Evolutionary conservation across 2,797 vertebrate species (phyloP), one percentile per base, ranked within the genome.

Genomic region (Enteromius treurensis): DNA sequence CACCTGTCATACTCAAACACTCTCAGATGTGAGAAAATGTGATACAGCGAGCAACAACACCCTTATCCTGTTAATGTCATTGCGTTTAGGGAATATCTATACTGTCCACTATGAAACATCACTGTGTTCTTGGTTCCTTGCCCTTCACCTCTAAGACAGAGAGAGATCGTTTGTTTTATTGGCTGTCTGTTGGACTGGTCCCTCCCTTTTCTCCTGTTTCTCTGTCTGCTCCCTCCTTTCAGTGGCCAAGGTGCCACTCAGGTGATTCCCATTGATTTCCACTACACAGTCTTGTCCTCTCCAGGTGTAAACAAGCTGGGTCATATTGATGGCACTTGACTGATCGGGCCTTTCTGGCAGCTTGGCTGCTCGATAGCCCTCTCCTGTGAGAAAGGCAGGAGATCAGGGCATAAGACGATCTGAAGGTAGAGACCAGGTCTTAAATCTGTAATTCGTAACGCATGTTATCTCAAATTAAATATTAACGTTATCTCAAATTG

Each of bases 191-290:
- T 82, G 62, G 73, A 68, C 47, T 19, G 23, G 71, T 67, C 77
- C 55, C 80, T 82, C 55, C 70, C 42, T 82, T 77, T 80, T 42
- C 53, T 77, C 26, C 71, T 42, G 47, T 40, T 55, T 82, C 80
- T 85, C 58, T 78, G 69, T 79, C 79, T 51, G 62, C 40, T 26
- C 69, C 70, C 79, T 58, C 83, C 77, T 53, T 32, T 80, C 45
- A 37, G 81, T 86, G 86, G 70, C 73, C 84, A 29, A 86, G 86
- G 89, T 90, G 89, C 85, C 88, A 89, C 84, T 89, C 88, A 90
- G 90, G 89, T 90, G 88, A 88, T 91, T 89, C 88, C 83, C 83
- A 89, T 90, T 87, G 89, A 91, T 91, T 88, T 86, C 84, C 87
- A 79, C 80, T 89, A 81, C 76, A 79, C 82, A 83, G 62, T 69